Evolutionary conservation across 2,888 invertebrate genomes (phyloP), one percentile per base, ranked within the genome.

Genomic region (Merodon equestris): DNA sequence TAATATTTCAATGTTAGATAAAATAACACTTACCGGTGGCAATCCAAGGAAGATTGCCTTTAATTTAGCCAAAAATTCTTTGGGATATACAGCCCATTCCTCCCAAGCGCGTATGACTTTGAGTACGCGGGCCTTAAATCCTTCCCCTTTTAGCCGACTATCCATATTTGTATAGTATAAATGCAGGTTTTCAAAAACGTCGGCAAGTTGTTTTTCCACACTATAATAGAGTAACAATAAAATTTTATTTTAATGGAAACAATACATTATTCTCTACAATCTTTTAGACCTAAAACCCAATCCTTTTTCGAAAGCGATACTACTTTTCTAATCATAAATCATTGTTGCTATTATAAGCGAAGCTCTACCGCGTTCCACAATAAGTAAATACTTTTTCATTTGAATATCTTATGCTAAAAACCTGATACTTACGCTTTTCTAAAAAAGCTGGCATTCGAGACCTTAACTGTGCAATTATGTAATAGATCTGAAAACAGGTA

Each of bases 401-500:
- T 14, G n/a, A n/a, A 34, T 15, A 10, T 50, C n/a, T n/a, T n/a
- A n/a, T n/a, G n/a, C n/a, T n/a, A n/a, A n/a, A n/a, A n/a, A n/a
- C n/a, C n/a, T n/a, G n/a, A 58, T 73, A 84, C 93, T 91, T 88
- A 96, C 94, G 95, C 94, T 90, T 93, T 93, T 82, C 97, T 90
- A 86, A 95, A 99, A 85, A 95, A 97, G 58, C 97, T 97, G 0
- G 98, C 99, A 89, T 99, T 98, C 48, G 96, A 94, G 19, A 99
- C 95, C 91, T 97, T 97, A 5, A 97, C 96, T 81, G 96, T 96
- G 86, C 98, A 97, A 89, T 99, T 99, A 88, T 98, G 97, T 83
- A 99, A 91, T 82, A 99, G 95, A 89, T 99, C 99, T 1, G 97
- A 97, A 60, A 99, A 92, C 75, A 99, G 92, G 90, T 98, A 99